Evolutionary conservation across 2,113 vertebrate species (phyloP).

Genomic region (Barnardius zonarius): DNA sequence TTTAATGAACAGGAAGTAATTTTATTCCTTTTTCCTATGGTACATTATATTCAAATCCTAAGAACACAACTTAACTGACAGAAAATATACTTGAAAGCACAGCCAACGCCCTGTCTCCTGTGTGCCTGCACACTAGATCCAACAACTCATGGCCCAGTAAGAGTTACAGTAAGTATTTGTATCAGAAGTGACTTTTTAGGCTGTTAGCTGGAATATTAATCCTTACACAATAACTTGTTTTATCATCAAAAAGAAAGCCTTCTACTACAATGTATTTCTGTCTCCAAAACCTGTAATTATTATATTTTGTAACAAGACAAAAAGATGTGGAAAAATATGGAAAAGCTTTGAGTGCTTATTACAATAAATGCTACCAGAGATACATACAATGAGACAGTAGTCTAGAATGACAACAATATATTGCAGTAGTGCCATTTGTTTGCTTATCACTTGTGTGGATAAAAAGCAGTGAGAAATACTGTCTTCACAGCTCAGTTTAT

Average conservation of each 20-base stretch:
- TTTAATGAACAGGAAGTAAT: not conserved
- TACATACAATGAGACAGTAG: not conserved
- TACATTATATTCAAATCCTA: not conserved
- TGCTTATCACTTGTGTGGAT: not conserved
- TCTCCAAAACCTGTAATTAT: not conserved
- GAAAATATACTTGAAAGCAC: not conserved
- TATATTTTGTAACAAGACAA: not conserved
- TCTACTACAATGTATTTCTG: not conserved
- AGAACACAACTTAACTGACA: not conserved
- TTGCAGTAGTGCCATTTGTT: not conserved
- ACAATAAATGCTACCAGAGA: not conserved
- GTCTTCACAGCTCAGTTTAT: not conserved
- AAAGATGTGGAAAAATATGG: not conserved
- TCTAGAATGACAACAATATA: not conserved
- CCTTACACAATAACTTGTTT: not conserved
- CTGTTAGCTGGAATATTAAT: not conserved
- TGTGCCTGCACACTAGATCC: not conserved
- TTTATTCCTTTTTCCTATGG: not conserved
- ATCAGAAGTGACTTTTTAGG: not conserved
- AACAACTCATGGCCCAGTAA: not conserved
- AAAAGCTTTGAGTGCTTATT: not conserved
- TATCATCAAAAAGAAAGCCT: not conserved
- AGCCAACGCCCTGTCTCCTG: not conserved
- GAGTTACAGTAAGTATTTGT: not conserved
- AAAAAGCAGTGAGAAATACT: not conserved